Base-by-base conservation (phyloP, 1,140 invertebrate species). In the Bombus haemorrhoidalis region DNA sequence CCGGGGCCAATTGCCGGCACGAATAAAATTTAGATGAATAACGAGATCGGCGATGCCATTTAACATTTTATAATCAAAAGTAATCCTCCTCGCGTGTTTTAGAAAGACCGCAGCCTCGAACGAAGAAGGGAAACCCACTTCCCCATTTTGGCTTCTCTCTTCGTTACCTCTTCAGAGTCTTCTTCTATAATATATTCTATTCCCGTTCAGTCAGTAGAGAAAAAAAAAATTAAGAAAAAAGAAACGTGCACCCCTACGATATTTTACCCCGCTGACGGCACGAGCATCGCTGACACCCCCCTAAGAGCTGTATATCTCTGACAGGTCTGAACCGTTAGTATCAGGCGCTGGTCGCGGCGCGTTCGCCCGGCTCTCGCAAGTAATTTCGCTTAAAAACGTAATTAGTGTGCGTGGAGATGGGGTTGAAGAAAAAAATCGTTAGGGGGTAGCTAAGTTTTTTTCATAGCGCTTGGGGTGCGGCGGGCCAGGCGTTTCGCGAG, bases 351-450 rank as follows among this genome's bases (percentile, higher is more conserved):
- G 18, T 53, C 59, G n/a, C 69, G 66, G 37, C 59, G 83, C 47
- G 47, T 53, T 53, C 18, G 47, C 18, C 62, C 74, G 83, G 87
- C 88, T 72, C 87, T 91, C 84, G 85, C 92, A 83, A 92, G 92
- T 94, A 93, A 94, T 94, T 94, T 93, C 92, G 93, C 93, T 94
- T 94, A 95, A 94, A 94, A 94, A 94, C 93, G 93, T 94, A 95
- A 95, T 95, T 95, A 95, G 93, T 93, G 93, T 92, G 92, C 92
- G 92, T 91, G 89, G 93, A 86, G 92, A 94, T 92, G 93, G 93
- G 94, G 93, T 93, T 94, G 92, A 94, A 91, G 87, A 91, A 94
- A 94, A 94, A 94, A 94, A 94, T 94, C 93, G 93, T 94, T 94
- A 94, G 92, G 93, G 92, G 92, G 91, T 92, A 91, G 91, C 76